These are phyloP conservation scores for Trissonchulus latispiculum DNA, from an alignment of 2,888 invertebrate genomes.

Conservation along the genomic window DNA sequence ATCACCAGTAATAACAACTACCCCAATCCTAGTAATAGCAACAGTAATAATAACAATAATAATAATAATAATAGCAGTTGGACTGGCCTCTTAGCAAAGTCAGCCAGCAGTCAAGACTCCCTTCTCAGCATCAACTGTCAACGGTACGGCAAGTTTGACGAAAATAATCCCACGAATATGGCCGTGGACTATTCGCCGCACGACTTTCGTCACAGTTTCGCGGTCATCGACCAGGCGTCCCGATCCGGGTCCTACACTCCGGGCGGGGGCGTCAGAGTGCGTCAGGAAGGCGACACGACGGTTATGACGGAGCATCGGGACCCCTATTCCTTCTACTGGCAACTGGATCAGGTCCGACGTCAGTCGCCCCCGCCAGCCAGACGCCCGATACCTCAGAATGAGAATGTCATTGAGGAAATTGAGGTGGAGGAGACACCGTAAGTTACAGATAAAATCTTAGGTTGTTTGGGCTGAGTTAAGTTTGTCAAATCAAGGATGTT, in stretches of 20 bases:
- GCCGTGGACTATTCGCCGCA: constrained; percentile 22
- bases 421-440: constrained; percentile 26
- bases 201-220: constrained; percentile 22
- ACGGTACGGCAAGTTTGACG: no score
- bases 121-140: no score
- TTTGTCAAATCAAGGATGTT: no score
- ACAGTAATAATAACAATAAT: no score
- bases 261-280: constrained; percentile 32
- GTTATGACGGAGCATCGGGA: constrained; percentile 43
- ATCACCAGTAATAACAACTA: no score
- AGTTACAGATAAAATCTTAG: no score
- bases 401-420: constrained; percentile 41
- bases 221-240: constrained; percentile 22
- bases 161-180: neutral
- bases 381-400: constrained; percentile 30
- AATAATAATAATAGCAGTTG: no score
- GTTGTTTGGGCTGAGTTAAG: no score
- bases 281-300: constrained; percentile 38
- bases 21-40: no score
- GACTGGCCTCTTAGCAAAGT: no score
- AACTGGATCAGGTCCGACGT: constrained; percentile 36
- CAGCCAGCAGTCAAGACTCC: no score
- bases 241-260: constrained; percentile 8
- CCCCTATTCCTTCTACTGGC: constrained; percentile 45
- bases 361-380: constrained; percentile 29